Base-by-base conservation (phyloP, 2,797 vertebrate genomes). In the Syndactyla subalaris region DNA sequence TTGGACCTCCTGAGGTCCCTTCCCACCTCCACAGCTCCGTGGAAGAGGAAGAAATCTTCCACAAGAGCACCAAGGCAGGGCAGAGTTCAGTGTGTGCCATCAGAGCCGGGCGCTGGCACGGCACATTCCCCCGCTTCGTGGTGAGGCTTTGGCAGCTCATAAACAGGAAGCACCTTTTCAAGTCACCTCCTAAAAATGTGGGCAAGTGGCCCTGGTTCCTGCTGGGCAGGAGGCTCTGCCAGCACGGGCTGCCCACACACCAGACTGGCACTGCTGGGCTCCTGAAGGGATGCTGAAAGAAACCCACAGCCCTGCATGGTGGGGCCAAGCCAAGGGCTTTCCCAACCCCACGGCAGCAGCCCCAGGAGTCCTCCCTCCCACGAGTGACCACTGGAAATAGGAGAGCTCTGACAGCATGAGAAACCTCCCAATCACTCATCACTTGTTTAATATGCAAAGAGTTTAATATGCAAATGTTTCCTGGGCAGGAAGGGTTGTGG, bases 141-240 rank as follows among this genome's bases (percentile, higher is more conserved):
- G 65, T 10, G 65, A 26, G 52, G 10, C 61, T 62, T 2, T 49
- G 78, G 52, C 73, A 38, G 34, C 74, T 49, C 74, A 72, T 46
- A 61, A 26, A 7, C 70, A 92, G 89, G 91, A 95, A 89, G 24
- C 38, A 13, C 9, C 2, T 66, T 9, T 10, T 58, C 36, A 8
- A 88, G 61, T 95, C 95, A 92, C 4, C 66, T 2, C 22, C 41
- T 3, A 61, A 78, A 74, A 89, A 89, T 26, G 87, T 4, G 30
- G 62, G 29, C 3, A 5, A 65, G 29, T 5, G 54, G 74, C 41
- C 66, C 6, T 57, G 0, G 3, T 32, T 83, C 43, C 84, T 52
- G 72, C 89, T 4, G 77, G 81, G 61, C 74, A 18, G 66, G 70
- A 81, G 57, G 14, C 24, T 80, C 52, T 34, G 68, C 7, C 75